A percentile compares a stretch with the other conserved stretches of the same genome.
These are phyloP conservation scores for Microplitis mediator DNA, from an alignment of 1,140 invertebrate species.

Conservation along the genomic window DNA sequence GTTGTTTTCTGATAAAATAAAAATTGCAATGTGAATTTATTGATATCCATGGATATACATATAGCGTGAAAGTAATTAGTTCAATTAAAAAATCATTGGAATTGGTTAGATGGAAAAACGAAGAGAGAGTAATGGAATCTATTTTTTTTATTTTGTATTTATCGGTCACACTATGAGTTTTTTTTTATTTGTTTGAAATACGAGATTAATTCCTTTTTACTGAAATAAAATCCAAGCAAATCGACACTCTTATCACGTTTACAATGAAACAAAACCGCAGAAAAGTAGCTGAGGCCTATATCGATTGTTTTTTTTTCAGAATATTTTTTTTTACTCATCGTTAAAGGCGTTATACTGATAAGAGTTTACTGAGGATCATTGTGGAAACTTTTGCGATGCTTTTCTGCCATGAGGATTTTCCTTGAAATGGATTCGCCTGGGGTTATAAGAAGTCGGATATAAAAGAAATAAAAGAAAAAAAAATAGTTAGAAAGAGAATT, in stretches of 20 bases:
- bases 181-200: not conserved
- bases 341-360: not conserved
- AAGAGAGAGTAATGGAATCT: too few relatives aligned
- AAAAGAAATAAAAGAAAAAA: not conserved
- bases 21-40: too few relatives aligned
- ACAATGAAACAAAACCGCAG: not conserved
- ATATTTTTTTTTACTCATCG: not conserved
- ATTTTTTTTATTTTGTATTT: too few relatives aligned
- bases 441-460: not conserved
- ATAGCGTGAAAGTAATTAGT: not conserved
- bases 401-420: conserved; percentile 1
- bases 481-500: not conserved
- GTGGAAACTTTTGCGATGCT: not conserved
- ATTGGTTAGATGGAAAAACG: too few relatives aligned
- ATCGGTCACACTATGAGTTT: too few relatives aligned
- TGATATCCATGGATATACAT: not conserved
- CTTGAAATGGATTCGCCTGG: not conserved
- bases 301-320: not conserved
- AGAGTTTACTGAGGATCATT: not conserved
- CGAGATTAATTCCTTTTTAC: not conserved
- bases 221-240: not conserved
- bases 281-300: not conserved
- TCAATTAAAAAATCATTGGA: not conserved
- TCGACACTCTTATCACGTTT: not conserved
- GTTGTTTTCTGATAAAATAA: too few relatives aligned